Conservation (phyloP, 2,113 vertebrate species). For the Camelus bactrianus region DNA sequence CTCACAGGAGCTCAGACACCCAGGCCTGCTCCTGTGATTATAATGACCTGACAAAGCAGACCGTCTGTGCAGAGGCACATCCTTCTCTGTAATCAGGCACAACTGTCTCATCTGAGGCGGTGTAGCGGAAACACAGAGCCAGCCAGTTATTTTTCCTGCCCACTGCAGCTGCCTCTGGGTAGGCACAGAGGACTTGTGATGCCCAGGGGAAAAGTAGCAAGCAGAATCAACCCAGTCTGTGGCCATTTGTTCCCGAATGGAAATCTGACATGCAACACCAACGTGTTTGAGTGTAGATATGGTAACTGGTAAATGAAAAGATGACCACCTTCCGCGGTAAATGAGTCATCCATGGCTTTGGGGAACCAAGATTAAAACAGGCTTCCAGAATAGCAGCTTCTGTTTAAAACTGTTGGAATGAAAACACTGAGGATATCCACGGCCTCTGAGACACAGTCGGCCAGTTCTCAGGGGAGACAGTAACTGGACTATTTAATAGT, state of each 20-base stretch:
- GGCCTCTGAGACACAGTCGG: neutral
- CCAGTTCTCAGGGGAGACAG: neutral
- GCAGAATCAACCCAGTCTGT: neutral
- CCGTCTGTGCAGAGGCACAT: neutral
- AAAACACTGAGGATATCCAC: neutral
- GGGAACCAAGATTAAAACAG: neutral
- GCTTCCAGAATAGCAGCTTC: neutral
- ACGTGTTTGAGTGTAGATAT: neutral
- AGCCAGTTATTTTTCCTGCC: neutral
- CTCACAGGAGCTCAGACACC: neutral
- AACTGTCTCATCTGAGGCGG: slow-evolving; percentile 13
- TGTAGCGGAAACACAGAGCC: slow-evolving; percentile 56
- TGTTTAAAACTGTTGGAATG: neutral
- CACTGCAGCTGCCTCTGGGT: neutral
- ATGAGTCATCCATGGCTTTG: neutral
- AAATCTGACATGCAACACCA: neutral
- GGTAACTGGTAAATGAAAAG: neutral
- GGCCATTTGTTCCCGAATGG: neutral
- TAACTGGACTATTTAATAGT: neutral
- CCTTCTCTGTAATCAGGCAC: neutral
- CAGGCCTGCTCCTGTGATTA: neutral
- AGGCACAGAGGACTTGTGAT: neutral
- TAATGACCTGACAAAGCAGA: neutral
- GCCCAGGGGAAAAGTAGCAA: neutral
- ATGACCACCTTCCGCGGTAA: neutral